Percentiles rank a stretch among this genome's conserved stretches.
Conservation (phyloP, 2,888 invertebrate genomes). For the Bedellia somnulentella region DNA sequence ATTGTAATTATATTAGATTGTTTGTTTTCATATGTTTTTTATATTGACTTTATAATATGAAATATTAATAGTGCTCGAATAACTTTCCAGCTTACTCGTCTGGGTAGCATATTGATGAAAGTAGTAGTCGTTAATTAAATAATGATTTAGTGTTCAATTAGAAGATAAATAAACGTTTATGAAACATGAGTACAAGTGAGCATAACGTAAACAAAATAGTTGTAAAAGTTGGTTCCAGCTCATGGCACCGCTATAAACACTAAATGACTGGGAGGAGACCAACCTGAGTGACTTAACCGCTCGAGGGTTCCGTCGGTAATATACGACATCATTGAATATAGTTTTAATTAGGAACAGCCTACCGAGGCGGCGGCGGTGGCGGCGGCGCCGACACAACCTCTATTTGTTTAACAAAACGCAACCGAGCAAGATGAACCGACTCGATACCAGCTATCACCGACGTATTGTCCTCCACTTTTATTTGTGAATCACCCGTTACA, state of each 20-base stretch:
- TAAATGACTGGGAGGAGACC: constrained; percentile 40
- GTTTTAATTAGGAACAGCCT: constrained; percentile 51
- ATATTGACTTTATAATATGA: too few species aligned
- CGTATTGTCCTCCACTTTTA: constrained; percentile 25
- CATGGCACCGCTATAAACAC: constrained; percentile 21
- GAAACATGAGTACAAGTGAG: too few species aligned
- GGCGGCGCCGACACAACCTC: constrained; percentile 29
- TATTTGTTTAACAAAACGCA: constrained; percentile 48
- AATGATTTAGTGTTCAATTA: too few species aligned
- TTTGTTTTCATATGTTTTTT: constrained; percentile 45
- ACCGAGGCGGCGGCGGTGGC: too few species aligned
- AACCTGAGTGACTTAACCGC: constrained; percentile 34
- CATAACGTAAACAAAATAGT: too few species aligned
- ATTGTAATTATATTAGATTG: constrained; percentile 38
- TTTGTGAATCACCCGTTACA: constrained; percentile 35
- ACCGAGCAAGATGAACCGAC: constrained; percentile 29
- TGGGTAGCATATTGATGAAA: too few species aligned
- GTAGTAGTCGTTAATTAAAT: too few species aligned
- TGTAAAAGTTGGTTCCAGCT: background rate
- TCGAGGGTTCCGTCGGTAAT: constrained; percentile 35
- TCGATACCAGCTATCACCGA: constrained; percentile 37
- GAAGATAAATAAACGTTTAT: too few species aligned
- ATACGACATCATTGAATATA: constrained; percentile 40
- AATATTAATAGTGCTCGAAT: too few species aligned
- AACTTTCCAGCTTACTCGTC: too few species aligned